A percentile compares a stretch with the other conserved stretches of the same genome.
phyloP scores from a whole-genome alignment of 2,113 vertebrate genomes.

The Suncus etruscus region DNA sequence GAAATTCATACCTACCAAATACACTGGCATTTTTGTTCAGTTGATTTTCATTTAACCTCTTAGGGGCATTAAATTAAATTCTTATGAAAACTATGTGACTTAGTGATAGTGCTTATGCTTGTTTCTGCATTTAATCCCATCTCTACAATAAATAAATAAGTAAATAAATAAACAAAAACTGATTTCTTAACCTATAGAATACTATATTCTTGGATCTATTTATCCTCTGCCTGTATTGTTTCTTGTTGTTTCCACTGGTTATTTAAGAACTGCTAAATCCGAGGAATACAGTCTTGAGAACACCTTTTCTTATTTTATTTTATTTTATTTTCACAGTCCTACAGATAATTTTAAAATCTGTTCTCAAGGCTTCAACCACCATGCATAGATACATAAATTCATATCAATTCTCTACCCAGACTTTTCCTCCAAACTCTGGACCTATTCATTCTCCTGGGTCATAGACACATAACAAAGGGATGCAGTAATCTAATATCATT shows the following conservation, averaged over 20 bases:
- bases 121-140: no score
- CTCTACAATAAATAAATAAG: no score
- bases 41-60: background rate
- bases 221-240: background rate
- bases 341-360: background rate
- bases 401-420: background rate
- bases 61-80: background rate
- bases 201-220: background rate
- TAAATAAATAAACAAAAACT: no score
- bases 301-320: background rate
- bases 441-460: background rate
- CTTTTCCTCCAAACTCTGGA: background rate
- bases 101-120: no score
- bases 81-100: background rate
- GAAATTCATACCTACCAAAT: background rate
- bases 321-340: background rate
- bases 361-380: background rate
- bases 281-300: background rate
- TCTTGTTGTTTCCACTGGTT: background rate
- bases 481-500: background rate
- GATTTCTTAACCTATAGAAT: background rate
- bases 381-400: background rate
- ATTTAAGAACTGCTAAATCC: background rate
- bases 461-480: background rate
- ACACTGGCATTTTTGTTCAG: background rate